Evolutionary conservation across 2,888 invertebrate genomes (phyloP).

Genomic region (Linhomoeus sp.): DNA sequence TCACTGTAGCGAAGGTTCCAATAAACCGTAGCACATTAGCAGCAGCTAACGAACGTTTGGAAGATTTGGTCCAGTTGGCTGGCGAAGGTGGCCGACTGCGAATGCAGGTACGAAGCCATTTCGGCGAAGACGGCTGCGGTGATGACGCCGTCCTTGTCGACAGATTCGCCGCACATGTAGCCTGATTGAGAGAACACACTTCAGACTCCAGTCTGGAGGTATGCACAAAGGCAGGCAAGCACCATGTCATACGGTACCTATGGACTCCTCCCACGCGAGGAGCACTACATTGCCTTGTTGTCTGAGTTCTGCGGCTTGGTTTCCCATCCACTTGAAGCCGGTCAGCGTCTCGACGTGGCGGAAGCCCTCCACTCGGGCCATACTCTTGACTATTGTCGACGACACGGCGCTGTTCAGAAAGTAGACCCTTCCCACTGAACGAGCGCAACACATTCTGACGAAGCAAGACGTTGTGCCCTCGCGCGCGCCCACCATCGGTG

Average conservation of each 20-base stretch:
- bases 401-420: constrained; percentile 86
- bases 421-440: constrained; percentile 43
- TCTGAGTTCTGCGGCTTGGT: constrained; percentile 51
- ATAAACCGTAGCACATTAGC: too few relatives aligned
- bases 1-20: too few relatives aligned
- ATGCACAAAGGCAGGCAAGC: too few relatives aligned
- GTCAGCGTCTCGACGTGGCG: constrained; percentile 59
- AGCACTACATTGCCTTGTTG: constrained; percentile 53
- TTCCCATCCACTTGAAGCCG: constrained; percentile 99
- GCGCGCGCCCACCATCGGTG: constrained; percentile 7
- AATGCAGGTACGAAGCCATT: constrained; percentile 46
- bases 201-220: not conserved
- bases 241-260: too few relatives aligned
- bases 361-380: constrained; percentile 49
- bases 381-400: constrained; percentile 68
- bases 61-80: constrained; percentile 52
- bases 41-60: constrained; percentile 34
- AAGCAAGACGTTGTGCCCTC: too few relatives aligned
- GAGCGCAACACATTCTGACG: too few relatives aligned
- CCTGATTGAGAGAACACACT: too few relatives aligned
- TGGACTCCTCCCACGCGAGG: constrained; percentile 94
- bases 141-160: constrained; percentile 89
- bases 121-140: constrained; percentile 62
- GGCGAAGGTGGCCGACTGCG: constrained; percentile 31
- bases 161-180: constrained; percentile 47